Percentiles rank a stretch among this genome's conserved stretches.
Evolutionary conservation across 2,888 invertebrate species (phyloP).

Genomic region (Autographa gamma): DNA sequence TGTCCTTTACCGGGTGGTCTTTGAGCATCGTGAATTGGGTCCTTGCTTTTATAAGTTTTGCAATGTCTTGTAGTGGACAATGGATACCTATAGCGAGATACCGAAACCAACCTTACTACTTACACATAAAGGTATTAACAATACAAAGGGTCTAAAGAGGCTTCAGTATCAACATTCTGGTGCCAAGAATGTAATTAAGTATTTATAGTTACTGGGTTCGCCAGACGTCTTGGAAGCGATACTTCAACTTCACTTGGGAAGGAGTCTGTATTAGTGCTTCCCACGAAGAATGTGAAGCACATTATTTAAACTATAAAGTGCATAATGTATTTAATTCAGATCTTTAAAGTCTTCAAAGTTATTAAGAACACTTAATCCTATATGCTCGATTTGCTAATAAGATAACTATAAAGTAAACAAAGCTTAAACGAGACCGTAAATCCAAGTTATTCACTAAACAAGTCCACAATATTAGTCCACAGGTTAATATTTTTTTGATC

Average conservation of each 20-base stretch:
- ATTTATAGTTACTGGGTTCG: neutral
- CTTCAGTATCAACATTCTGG: neutral
- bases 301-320: neutral
- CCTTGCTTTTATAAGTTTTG: neutral
- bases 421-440: no score
- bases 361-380: no score
- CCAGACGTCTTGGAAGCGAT: neutral
- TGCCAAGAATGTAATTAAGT: slow-evolving; percentile 6
- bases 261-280: neutral
- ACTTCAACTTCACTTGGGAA: neutral
- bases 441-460: no score
- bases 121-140: neutral
- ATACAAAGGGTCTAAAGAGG: slow-evolving; percentile 1
- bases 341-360: no score
- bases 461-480: neutral
- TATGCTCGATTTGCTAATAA: no score
- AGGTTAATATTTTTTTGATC: no score
- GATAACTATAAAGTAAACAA: no score
- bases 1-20: neutral
- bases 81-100: no score
- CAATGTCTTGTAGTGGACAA: no score
- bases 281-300: neutral
- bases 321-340: no score
- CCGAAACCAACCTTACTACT: neutral
- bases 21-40: neutral